phyloP scores from a whole-genome alignment of 1,140 invertebrate species.

The Harpegnathos saltator region DNA sequence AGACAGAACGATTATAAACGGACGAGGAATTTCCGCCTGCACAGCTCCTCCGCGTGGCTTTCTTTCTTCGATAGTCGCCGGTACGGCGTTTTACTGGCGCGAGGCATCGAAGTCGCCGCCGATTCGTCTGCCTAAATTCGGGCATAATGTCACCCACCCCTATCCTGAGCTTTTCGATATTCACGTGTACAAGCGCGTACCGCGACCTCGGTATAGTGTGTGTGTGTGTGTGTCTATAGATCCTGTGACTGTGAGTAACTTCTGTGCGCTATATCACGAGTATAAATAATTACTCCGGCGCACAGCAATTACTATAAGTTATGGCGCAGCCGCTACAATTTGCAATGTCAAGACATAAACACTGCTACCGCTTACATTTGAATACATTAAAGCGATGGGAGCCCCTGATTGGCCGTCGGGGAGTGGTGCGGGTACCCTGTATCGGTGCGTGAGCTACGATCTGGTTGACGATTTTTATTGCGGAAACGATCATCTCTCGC shows the following conservation, averaged over 20 bases:
- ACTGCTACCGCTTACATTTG: constrained; percentile 87
- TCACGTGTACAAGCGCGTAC: constrained; percentile 56
- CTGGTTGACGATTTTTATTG: constrained; percentile 85
- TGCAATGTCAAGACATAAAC: constrained; percentile 87
- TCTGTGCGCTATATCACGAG: constrained; percentile 81
- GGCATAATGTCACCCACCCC: constrained; percentile 68
- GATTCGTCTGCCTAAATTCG: constrained; percentile 64
- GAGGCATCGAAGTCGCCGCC: constrained; percentile 75
- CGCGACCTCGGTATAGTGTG: constrained; percentile 57
- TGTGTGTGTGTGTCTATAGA: constrained; percentile 34
- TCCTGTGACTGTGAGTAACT: constrained; percentile 57
- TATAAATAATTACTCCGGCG: constrained; percentile 86
- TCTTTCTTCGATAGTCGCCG: constrained; percentile 41
- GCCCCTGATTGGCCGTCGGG: constrained; percentile 79
- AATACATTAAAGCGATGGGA: constrained; percentile 84
- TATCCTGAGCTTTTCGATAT: constrained; percentile 69
- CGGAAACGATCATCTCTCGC: constrained; percentile 73
- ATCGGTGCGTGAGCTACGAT: constrained; percentile 84
- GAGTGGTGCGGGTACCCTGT: constrained; percentile 72
- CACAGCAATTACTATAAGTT: constrained; percentile 86
- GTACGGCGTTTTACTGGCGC: constrained; percentile 52
- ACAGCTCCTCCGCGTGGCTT: background rate
- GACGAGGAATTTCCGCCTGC: no score
- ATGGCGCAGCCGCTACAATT: constrained; percentile 85
- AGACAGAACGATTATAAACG: background rate